Base-by-base conservation (phyloP, 2,888 invertebrate species). In the Nysson spinosus region DNA sequence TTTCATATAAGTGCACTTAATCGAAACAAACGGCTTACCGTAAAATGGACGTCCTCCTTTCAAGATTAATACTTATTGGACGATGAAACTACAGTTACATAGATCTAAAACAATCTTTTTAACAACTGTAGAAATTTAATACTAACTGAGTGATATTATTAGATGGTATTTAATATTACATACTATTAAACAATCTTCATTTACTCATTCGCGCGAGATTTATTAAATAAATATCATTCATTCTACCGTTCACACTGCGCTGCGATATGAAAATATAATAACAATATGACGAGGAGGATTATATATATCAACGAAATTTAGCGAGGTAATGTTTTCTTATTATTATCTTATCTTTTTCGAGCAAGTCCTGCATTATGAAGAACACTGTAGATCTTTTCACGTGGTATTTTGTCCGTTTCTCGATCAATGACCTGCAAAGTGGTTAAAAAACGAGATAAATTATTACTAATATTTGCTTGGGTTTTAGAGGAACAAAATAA, bases 391-490 rank as follows among this genome's bases (percentile, higher is more conserved):
- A 95, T 93, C 81, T 92, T 92, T 66, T 92, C 91, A 1, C 95
- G 89, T 0, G 95, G 92, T 63, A 95, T 95, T 85, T 93, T 93
- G 77, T 95, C 94, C 0, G 95, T 92, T 81, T 95, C 95, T 7
- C 95, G 90, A 80, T 95, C 91, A 35, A 92, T 89, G 0, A 95
- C 95, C 83, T 88, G 80, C 20, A 77, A 82, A n/a, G n/a, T n/a
- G n/a, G n/a, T n/a, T n/a, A n/a, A n/a, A n/a, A n/a, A n/a, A n/a
- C n/a, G n/a, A n/a, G n/a, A n/a, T n/a, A n/a, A n/a, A n/a, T n/a
- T n/a, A n/a, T n/a, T n/a, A n/a, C n/a, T n/a, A n/a, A n/a, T n/a
- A n/a, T n/a, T n/a, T n/a, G n/a, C n/a, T n/a, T n/a, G n/a, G n/a
- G n/a, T n/a, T n/a, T n/a, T n/a, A n/a, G n/a, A n/a, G n/a, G n/a